Evolutionary conservation across 2,888 invertebrate genomes (phyloP).

Genomic region (Orchesellides sinensis): DNA sequence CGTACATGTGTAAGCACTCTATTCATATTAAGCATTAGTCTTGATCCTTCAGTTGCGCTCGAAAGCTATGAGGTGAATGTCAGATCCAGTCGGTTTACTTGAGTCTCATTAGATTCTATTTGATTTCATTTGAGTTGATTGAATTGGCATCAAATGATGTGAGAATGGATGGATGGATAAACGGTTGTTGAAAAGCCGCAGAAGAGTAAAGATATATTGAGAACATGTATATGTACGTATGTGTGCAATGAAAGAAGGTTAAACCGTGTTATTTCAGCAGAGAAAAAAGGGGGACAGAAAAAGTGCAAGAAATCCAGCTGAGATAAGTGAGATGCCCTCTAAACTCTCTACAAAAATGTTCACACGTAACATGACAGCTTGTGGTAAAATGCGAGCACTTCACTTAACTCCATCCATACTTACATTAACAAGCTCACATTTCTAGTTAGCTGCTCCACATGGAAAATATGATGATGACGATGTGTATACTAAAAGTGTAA

Average conservation of each 20-base stretch:
- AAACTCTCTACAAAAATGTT: conserved; percentile 47
- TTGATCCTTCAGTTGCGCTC: no score
- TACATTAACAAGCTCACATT: background rate
- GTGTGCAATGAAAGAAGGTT: background rate
- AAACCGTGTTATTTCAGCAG: background rate
- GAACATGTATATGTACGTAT: background rate
- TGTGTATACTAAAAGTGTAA: conserved; percentile 8
- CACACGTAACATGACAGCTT: conserved; percentile 57
- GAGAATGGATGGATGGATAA: conserved; percentile 34
- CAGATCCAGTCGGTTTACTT: conserved; percentile 22
- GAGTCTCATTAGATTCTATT: conserved; percentile 37
- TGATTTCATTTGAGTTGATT: conserved; percentile 49
- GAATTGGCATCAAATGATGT: conserved; percentile 57
- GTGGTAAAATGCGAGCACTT: conserved; percentile 46
- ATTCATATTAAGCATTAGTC: no score
- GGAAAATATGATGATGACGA: no score
- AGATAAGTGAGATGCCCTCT: conserved; percentile 54
- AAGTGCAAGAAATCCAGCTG: conserved; percentile 51
- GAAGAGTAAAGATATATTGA: conserved; percentile 16
- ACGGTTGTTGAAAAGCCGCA: conserved; percentile 52
- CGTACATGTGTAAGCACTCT: no score
- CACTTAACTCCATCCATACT: background rate
- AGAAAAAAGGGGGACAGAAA: conserved; percentile 2
- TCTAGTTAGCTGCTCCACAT: background rate
- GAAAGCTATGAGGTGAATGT: no score